phyloP scores from a whole-genome alignment of 2,113 vertebrate genomes.

The Trinectes maculatus region DNA sequence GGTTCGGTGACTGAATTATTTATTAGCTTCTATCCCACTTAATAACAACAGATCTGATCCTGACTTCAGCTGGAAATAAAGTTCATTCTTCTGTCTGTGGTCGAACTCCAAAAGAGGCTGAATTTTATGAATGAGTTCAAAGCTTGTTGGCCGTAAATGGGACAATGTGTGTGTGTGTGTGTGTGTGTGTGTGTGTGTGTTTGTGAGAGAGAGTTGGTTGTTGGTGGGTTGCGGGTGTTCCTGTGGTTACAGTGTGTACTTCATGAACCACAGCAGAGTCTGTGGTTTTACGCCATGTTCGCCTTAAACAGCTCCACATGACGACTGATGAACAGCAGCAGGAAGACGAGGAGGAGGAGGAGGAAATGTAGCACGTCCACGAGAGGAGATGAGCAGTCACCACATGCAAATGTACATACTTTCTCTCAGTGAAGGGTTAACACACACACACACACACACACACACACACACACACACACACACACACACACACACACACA shows the following conservation, averaged over 20 bases:
- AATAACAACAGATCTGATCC: too few relatives aligned
- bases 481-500: background rate
- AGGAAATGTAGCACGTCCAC: slow-evolving; percentile 81
- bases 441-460: background rate
- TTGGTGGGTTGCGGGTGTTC: slow-evolving; percentile 57
- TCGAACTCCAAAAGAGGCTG: background rate
- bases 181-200: background rate
- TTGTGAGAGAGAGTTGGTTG: background rate
- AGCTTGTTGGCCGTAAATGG: slow-evolving; percentile 47
- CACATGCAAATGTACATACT: slow-evolving; percentile 78
- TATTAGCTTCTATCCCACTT: too few relatives aligned
- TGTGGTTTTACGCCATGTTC: slow-evolving; percentile 90
- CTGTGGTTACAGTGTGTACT: slow-evolving; percentile 83
- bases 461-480: background rate
- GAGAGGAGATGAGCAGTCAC: slow-evolving; percentile 74
- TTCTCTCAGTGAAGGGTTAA: slow-evolving; percentile 52
- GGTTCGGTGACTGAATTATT: too few relatives aligned
- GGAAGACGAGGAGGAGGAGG: slow-evolving; percentile 21
- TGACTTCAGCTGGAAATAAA: too few relatives aligned
- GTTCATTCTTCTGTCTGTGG: background rate
- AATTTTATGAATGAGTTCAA: slow-evolving; percentile 65
- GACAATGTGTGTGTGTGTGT: slow-evolving; percentile 26
- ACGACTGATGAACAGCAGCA: slow-evolving; percentile 57
- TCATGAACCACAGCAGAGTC: slow-evolving; percentile 94
- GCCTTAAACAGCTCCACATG: slow-evolving; percentile 92